Percentiles rank a stretch among this genome's conserved stretches.
These are phyloP conservation scores for Indri indri DNA, from an alignment of 2,113 vertebrate genomes.

Conservation along the genomic window DNA sequence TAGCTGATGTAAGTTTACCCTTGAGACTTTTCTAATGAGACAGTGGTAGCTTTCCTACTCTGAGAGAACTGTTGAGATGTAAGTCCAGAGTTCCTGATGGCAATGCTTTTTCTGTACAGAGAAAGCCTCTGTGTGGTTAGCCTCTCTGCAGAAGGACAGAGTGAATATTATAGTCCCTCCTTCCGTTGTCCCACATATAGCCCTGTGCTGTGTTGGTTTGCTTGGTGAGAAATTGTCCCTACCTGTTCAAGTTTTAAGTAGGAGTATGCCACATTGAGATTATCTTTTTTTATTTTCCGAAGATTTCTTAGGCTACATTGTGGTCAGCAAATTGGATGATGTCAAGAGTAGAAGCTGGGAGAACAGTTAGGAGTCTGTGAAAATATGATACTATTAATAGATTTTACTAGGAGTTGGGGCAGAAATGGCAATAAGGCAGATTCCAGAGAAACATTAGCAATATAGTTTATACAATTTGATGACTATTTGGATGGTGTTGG, in stretches of 20 bases:
- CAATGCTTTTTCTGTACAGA: neutral
- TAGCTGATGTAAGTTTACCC: neutral
- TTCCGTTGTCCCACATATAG: neutral
- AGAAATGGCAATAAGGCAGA: neutral
- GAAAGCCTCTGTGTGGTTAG: neutral
- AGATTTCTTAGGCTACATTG: neutral
- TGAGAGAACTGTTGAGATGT: neutral
- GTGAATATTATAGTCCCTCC: neutral
- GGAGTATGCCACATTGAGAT: neutral
- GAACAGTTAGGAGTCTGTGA: neutral
- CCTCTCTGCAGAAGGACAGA: neutral
- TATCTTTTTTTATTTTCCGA: neutral
- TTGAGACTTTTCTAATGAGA: neutral
- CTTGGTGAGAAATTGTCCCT: neutral
- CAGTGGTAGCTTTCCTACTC: neutral
- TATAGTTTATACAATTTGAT: neutral
- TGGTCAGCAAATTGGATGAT: neutral
- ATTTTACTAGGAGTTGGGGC: neutral
- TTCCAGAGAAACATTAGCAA: neutral
- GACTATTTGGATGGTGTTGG: neutral
- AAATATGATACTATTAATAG: neutral
- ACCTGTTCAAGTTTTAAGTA: neutral
- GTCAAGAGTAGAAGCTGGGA: neutral
- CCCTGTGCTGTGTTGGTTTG: neutral
- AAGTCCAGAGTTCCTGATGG: neutral